Evolutionary conservation across 2,797 vertebrate species (phyloP), one percentile per base, ranked within the genome.

Genomic region (Sparidentex hasta): DNA sequence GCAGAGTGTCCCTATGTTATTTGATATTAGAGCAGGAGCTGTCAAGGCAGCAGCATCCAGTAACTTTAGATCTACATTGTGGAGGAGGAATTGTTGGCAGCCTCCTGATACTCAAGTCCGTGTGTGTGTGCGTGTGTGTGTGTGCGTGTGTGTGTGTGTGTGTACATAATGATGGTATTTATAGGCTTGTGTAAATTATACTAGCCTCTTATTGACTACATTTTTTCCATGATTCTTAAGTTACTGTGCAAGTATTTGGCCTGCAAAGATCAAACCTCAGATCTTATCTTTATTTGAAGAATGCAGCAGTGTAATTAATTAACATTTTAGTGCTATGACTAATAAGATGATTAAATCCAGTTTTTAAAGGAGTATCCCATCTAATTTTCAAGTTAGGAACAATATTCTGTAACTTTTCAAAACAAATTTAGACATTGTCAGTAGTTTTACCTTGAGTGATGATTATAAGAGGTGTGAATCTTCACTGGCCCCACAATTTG

Each of bases 1-100:
- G 61, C 69, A 80, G 54, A 46, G 5, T 44, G 47, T 21, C 65
- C 58, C 20, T 75, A 47, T 78, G 65, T 69, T 55, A 76, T 66
- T 33, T 63, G 75, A 74, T 83, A 82, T 73, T 47, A 66, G 44
- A 68, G 65, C 67, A 76, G 38, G 21, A 69, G 29, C 48, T 67
- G 44, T 68, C 0, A 25, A 44, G 38, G 65, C 72, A 77, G 73
- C 58, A 71, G 65, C 67, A 46, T 69, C 63, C 65, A 65, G 63
- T 77, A 77, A 64, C 3, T 71, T 11, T 82, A 64, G 29, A 14
- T 80, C 46, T 80, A 52, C n/a, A 21, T 5, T 25, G 27, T 59
- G 54, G 55, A 79, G 57, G 63, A 75, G 46, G 25, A 50, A 17
- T 23, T 23, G 52, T 18, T 67, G 47, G n/a, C 57, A 41, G 48